Base-by-base conservation (phyloP, 2,888 invertebrate genomes). In the Drosophila cyrtoloma region DNA sequence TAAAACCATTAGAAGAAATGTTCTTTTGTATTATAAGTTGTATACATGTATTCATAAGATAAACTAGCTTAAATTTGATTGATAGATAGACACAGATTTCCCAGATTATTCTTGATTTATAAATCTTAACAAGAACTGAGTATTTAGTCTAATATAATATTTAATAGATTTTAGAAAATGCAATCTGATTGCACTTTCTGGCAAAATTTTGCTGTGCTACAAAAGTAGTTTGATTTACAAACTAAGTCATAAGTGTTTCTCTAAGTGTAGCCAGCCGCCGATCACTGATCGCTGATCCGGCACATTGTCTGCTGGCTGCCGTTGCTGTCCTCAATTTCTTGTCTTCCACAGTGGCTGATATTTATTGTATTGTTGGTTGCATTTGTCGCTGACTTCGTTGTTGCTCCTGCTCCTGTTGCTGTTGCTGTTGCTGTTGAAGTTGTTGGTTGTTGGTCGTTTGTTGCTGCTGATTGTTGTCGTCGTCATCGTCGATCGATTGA, bases 281-380 rank as follows among this genome's bases (percentile, higher is more conserved):
- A 59, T 61, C 42, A 50, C 47, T 47, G 71, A 78, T 77, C 71
- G 55, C 66, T 59, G 71, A 70, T 66, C 71, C 33, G 56, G 59
- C 73, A 63, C 56, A 63, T 68, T 73, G 77, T 71, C 73, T 56
- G 37, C 28, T 56, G 56, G 32, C n/a, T 57, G 58, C 30, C 14
- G 53, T 22, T 42, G 57, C 69, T 78, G 74, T 74, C 72, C 65
- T 75, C 73, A 61, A 71, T 75, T 71, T 62, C 71, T 63, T 68
- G 44, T 37, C 47, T 53, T 53, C 32, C 9, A 39, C 67, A 55
- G 66, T 67, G 65, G 72, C 78, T 70, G 78, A 82, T 78, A 91
- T 91, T 91, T 91, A 91, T 91, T 91, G 87, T 90, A 91, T 91
- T 90, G 90, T 87, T 83, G 58, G 16, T 57, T 59, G 89, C 77